Conservation (phyloP, 2,797 vertebrate genomes). For the Neopelma chrysocephalum region DNA sequence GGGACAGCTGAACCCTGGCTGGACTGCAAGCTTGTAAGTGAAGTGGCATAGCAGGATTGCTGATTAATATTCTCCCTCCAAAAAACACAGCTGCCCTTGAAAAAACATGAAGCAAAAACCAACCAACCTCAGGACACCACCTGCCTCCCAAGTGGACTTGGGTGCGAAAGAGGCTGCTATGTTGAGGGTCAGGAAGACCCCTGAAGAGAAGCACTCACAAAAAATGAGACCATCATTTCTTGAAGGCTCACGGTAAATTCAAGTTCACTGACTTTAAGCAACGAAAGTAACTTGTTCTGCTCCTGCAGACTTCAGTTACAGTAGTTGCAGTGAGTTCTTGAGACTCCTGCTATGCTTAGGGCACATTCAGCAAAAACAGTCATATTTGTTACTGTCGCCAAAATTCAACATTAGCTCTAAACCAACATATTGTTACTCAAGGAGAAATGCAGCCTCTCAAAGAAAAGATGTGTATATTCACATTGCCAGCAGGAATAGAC, state of each 20-base stretch:
- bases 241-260: neutral
- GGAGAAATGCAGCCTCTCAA: neutral
- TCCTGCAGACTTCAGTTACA: neutral
- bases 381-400: neutral
- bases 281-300: neutral
- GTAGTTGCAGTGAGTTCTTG: neutral
- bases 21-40: neutral
- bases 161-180: neutral
- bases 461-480: neutral
- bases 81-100: neutral
- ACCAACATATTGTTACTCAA: neutral
- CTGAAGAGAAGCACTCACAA: neutral
- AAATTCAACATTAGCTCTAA: neutral
- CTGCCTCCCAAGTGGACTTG: neutral
- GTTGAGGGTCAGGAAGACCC: neutral
- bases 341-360: neutral
- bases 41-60: neutral
- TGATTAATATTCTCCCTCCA: neutral
- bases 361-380: neutral
- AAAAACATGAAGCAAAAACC: neutral
- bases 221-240: neutral
- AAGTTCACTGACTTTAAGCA: neutral
- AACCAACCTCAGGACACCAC: neutral
- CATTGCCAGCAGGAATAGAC: rapidly evolving
- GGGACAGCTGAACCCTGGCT: neutral